phyloP scores from a whole-genome alignment of 1,140 invertebrate species.

The Cydia splendana region DNA sequence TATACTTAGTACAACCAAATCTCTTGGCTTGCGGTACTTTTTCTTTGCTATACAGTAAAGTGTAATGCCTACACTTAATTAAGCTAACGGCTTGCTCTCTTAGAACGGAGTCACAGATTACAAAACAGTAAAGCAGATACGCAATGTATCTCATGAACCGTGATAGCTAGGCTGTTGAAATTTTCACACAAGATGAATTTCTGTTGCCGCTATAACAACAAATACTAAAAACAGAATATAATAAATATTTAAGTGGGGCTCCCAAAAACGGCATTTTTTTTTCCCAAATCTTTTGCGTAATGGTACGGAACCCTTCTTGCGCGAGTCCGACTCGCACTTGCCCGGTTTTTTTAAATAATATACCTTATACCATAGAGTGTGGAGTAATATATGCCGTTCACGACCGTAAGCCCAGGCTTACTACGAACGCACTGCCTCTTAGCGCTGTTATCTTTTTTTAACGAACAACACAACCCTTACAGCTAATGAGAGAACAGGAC shows the following conservation, averaged over 20 bases:
- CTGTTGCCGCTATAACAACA: no score
- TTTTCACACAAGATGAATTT: no score
- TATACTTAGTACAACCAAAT: neutral
- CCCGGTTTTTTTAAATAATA: no score
- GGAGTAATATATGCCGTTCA: neutral
- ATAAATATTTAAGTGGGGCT: no score
- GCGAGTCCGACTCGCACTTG: no score
- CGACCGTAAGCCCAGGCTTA: neutral
- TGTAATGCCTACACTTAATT: constrained; percentile 9
- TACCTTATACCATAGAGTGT: no score
- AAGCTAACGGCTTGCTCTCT: constrained; percentile 27
- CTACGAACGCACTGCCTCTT: neutral
- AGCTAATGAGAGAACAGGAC: neutral
- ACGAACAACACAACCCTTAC: neutral
- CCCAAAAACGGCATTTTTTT: no score
- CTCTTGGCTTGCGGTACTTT: neutral
- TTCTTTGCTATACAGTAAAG: neutral
- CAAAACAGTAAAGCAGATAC: neutral
- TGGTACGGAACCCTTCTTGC: no score
- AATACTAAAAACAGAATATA: no score
- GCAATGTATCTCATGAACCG: neutral
- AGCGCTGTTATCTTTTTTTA: neutral
- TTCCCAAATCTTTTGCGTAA: no score
- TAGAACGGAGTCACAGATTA: neutral
- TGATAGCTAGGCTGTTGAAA: no score